Conservation (phyloP, 2,113 vertebrate genomes). For the Cariama cristata region DNA sequence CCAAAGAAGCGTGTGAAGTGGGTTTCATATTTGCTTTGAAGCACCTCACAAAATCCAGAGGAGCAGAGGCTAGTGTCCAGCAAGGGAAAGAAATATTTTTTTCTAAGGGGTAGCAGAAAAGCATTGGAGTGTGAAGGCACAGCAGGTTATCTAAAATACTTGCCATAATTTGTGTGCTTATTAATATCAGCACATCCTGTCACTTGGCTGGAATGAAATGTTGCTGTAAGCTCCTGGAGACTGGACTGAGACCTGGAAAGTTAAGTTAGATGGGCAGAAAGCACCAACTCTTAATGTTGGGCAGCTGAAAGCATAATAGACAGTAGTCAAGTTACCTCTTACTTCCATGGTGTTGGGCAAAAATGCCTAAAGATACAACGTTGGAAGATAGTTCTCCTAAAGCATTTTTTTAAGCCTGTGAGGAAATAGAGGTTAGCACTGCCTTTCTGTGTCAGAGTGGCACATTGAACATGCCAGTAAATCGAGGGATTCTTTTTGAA, state of each 20-base stretch:
- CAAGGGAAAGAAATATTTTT: not conserved
- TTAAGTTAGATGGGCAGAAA: not conserved
- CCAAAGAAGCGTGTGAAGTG: not conserved
- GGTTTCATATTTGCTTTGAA: not conserved
- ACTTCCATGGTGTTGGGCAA: not conserved
- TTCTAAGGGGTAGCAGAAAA: not conserved
- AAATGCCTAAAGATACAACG: not conserved
- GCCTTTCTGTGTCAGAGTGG: not conserved
- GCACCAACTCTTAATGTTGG: not conserved
- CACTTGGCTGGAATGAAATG: not conserved
- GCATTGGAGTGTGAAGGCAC: not conserved
- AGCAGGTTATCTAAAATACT: not conserved
- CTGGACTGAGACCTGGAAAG: not conserved
- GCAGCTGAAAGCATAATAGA: not conserved
- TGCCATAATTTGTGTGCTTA: not conserved
- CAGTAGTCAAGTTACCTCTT: not conserved
- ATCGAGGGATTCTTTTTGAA: not conserved
- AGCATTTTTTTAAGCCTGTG: not conserved
- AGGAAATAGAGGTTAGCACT: not conserved
- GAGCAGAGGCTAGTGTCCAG: not conserved
- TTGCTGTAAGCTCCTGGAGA: not conserved
- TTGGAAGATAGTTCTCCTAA: not conserved
- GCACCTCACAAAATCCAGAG: not conserved
- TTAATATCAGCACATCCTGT: not conserved
- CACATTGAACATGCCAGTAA: accelerated